These are phyloP conservation scores for Aphidius ervi DNA, from an alignment of 1,140 invertebrate species.

Conservation along the genomic window DNA sequence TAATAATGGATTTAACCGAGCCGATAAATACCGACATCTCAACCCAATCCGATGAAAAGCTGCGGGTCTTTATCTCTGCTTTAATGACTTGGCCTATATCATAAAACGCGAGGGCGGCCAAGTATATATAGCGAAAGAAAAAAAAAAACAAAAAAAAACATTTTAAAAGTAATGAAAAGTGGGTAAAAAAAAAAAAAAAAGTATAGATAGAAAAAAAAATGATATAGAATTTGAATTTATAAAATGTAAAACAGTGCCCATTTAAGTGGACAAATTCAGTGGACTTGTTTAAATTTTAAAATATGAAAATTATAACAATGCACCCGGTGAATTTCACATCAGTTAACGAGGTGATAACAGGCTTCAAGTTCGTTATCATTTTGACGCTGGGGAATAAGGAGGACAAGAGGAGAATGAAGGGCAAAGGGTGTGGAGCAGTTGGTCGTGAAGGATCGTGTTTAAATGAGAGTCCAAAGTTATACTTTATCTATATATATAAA, in stretches of 20 bases:
- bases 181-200: too few species aligned
- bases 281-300: too few species aligned
- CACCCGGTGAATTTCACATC: conserved; percentile 16
- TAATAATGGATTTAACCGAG: not conserved
- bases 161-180: too few species aligned
- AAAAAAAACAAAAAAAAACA: not conserved
- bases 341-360: conserved; percentile 16
- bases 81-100: conserved; percentile 4
- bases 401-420: not conserved
- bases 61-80: not conserved
- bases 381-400: conserved; percentile 18
- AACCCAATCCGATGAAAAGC: not conserved
- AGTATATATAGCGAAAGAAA: not conserved
- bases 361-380: conserved; percentile 28
- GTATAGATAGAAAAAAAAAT: too few species aligned
- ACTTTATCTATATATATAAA: too few species aligned
- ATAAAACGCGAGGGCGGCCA: not conserved
- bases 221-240: too few species aligned
- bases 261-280: too few species aligned
- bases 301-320: conserved; percentile 18
- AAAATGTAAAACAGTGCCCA: too few species aligned
- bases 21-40: too few species aligned
- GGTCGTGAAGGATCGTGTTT: too few species aligned
- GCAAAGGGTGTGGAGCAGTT: not conserved
- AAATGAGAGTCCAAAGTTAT: too few species aligned